These are phyloP conservation scores for Grammomys surdaster DNA, from an alignment of 2,113 vertebrate species.

Conservation along the genomic window DNA sequence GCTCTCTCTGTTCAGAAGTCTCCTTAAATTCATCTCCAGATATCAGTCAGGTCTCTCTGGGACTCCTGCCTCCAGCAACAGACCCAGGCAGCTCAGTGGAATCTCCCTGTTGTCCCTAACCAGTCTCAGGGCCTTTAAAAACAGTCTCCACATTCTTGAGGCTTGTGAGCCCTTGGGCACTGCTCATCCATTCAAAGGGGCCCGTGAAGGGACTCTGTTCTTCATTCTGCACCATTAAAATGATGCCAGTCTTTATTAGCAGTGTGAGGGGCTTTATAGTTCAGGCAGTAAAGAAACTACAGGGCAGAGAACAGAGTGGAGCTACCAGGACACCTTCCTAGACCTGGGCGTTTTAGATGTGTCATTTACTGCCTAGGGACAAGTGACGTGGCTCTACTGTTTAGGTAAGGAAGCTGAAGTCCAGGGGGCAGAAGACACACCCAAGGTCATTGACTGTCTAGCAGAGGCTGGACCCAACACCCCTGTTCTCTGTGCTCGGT, in stretches of 20 bases:
- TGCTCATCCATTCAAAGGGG: not conserved
- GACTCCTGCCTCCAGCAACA: not conserved
- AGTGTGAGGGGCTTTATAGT: not conserved
- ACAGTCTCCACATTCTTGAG: not conserved
- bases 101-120: not conserved
- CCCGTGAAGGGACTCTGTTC: not conserved
- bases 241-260: accelerated
- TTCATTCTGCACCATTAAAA: not conserved
- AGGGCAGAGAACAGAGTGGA: not conserved
- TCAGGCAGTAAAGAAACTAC: not conserved
- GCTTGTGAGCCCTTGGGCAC: not conserved
- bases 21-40: accelerated
- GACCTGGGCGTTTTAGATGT: not conserved
- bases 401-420: not conserved
- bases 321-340: not conserved
- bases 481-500: not conserved
- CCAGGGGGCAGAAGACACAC: not conserved
- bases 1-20: too few relatives aligned
- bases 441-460: not conserved
- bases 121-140: not conserved
- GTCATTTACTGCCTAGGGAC: not conserved
- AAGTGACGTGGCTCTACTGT: not conserved
- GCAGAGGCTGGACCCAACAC: not conserved
- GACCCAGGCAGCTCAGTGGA: not conserved
- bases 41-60: not conserved